Evolutionary conservation across 2,888 invertebrate genomes (phyloP), one percentile per base, ranked within the genome.

Genomic region (Alentia gelatinosa): DNA sequence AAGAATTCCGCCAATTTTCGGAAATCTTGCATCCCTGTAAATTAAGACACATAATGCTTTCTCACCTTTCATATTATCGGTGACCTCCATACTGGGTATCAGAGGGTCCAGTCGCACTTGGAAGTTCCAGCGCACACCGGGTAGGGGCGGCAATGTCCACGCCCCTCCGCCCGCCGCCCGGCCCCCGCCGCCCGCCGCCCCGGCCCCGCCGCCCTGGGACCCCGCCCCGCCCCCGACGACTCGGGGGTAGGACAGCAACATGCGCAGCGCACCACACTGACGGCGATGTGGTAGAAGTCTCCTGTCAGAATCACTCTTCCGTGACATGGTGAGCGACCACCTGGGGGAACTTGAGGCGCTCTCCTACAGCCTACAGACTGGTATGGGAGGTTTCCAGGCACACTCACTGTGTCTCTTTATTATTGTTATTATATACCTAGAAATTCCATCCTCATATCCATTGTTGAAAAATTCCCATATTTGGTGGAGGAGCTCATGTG

Each of bases 221-320:
- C 15, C 83, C 83, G n/a, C 42, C 7, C 86, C 86, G 15, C 86
- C 86, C 30, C 26, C 30, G n/a, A 86, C 47, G 15, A 86, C 47
- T 23, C 86, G 86, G 15, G 86, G 86, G 86, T 86, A 86, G 86
- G 42, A 47, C 4, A 86, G 86, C 5, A 86, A 47, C 86, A 86
- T 86, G 47, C 50, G 86, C 35, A 86, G 33, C 1, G 47, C 47
- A 1, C 86, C 86, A 30, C 86, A 5, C 5, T 42, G 86, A 1
- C 86, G 86, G n/a, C 86, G 86, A 1, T 26, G 86, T n/a, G 86
- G 86, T n/a, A 86, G 47, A 0, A 86, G 86, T 9, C 86, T 1
- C 30, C 30, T 74, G 74, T 74, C 74, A 1, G 15, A 4, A 26
- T 74, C 74, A 74, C 3, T 33, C n/a, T 74, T 74, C 74, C 30